phyloP scores from a whole-genome alignment of 2,888 invertebrate genomes.

The Noctua pronuba region DNA sequence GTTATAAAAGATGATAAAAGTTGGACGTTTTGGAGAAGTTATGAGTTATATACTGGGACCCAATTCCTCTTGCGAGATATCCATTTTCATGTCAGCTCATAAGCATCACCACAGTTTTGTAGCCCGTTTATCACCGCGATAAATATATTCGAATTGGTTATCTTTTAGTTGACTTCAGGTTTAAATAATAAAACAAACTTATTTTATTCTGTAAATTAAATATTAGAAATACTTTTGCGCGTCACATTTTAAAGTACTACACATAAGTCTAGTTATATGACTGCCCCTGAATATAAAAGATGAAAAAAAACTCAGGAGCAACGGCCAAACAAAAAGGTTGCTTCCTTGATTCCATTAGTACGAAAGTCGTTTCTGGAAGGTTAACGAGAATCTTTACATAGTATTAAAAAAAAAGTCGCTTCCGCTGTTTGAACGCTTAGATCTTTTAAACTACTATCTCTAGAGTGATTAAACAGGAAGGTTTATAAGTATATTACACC shows the following conservation, averaged over 20 bases:
- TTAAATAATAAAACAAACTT: background rate
- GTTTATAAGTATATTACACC: no score
- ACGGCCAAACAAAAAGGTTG: background rate
- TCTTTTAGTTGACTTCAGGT: background rate
- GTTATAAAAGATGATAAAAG: conserved; percentile 15
- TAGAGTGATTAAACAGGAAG: no score
- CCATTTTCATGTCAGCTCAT: no score
- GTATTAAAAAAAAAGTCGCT: no score
- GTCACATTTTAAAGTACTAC: background rate
- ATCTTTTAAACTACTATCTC: no score
- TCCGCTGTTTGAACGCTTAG: no score
- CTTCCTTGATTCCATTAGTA: background rate
- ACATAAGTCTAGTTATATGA: background rate
- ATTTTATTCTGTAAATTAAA: no score
- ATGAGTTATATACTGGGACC: background rate
- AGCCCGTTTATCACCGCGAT: background rate
- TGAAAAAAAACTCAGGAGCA: background rate
- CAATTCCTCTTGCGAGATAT: background rate
- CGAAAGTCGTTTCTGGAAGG: background rate
- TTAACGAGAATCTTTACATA: background rate
- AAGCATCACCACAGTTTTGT: background rate
- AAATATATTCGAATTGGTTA: background rate
- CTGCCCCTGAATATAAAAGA: background rate
- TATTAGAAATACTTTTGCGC: background rate
- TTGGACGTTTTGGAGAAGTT: background rate